Evolutionary conservation across 2,888 invertebrate genomes (phyloP), one percentile per base, ranked within the genome.

Genomic region (Sphaerolaimus hirsutus): DNA sequence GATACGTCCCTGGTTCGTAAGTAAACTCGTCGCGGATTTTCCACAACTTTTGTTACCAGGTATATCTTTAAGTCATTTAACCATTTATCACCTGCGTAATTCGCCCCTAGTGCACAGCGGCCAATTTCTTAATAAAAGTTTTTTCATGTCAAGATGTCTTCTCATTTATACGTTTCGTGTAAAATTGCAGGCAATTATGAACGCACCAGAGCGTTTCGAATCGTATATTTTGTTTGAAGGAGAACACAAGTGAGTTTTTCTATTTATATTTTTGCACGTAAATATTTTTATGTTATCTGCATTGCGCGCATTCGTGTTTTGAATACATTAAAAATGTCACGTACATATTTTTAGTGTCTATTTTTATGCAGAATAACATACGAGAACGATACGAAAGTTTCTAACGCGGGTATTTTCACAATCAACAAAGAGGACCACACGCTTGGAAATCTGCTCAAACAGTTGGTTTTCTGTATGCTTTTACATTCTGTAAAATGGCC

Each of bases 401-500:
- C 93, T 21, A 97, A 99, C 74, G 93, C 97, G 1, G 89, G 89
- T 2, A 81, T 97, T 62, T 99, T 97, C 64, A 97, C 93, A 0
- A 81, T 99, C 21, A 91, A 93, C 62, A 99, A 97, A 67, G 97
- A 97, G 69, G 97, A 97, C 66, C 97, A 99, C 64, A 93, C 97
- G 0, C 70, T 99, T 25, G 97, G 93, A 61, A 99, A 99, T 66
- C 81, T 97, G 80, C 83, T 97, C 46, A 78, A 89, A 67, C 83
- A 86, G 91, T 91, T 71, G 71, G 77, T 71, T 44, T 3, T n/a
- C 38, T 36, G 17, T n/a, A n/a, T n/a, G n/a, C n/a, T n/a, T n/a
- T n/a, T n/a, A n/a, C n/a, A n/a, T n/a, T n/a, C n/a, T n/a, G n/a
- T n/a, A n/a, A n/a, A n/a, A n/a, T n/a, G n/a, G n/a, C n/a, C n/a